Percentiles rank a stretch among this genome's conserved stretches.
phyloP scores from a whole-genome alignment of 2,113 vertebrate genomes.

The Montifringilla adamsi region DNA sequence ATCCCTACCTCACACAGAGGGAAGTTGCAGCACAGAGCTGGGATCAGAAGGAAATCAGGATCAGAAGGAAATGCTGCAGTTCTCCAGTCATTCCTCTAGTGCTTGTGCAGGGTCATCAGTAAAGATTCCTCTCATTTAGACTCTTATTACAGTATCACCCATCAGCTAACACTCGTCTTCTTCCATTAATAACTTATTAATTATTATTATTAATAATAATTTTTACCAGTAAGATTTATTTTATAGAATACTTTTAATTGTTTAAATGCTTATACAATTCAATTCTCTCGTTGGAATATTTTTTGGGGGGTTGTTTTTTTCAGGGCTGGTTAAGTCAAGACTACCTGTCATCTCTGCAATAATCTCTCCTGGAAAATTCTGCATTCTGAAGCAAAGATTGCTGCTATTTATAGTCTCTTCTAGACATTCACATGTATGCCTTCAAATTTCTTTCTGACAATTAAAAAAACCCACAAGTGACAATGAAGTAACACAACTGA shows the following conservation, averaged over 20 bases:
- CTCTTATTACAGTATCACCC: too few species aligned
- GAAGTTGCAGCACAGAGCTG: neutral
- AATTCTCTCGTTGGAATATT: fast-evolving
- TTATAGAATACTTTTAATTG: neutral
- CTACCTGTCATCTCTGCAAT: slow-evolving; percentile 73
- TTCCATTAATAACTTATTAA: neutral
- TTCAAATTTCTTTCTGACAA: slow-evolving; percentile 75
- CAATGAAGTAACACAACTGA: neutral
- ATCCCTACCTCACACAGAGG: neutral
- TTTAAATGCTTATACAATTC: neutral
- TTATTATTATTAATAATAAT: neutral
- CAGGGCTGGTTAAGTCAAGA: neutral
- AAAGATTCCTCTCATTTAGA: neutral
- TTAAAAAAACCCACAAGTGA: neutral
- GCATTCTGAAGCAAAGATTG: slow-evolving; percentile 70
- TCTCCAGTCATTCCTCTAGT: neutral
- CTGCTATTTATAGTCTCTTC: slow-evolving; percentile 83
- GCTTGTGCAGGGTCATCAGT: neutral
- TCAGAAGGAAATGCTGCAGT: neutral
- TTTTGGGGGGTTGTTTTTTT: neutral
- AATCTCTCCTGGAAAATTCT: slow-evolving; percentile 55
- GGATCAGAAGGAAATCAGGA: neutral
- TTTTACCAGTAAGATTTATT: neutral
- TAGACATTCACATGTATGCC: slow-evolving; percentile 68
- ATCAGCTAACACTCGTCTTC: neutral